Evolutionary conservation across 2,797 vertebrate genomes (phyloP).

Genomic region (Harpia harpyja): DNA sequence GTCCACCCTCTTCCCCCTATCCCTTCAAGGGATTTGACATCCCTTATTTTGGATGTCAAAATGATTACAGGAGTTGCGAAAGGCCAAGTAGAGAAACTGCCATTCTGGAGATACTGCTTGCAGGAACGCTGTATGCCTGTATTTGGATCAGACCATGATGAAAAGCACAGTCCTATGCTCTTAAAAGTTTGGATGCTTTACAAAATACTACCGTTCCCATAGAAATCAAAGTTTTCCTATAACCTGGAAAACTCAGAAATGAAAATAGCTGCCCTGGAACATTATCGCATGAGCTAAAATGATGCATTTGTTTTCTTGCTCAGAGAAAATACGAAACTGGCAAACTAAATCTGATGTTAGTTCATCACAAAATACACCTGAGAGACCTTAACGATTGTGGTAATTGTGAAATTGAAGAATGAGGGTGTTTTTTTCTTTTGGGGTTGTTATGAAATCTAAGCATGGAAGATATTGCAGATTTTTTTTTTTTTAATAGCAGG

Average conservation of each 20-base stretch:
- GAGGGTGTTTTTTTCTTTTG: background rate
- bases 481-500: background rate
- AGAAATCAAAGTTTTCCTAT: conserved; percentile 29
- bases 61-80: background rate
- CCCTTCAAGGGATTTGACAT: background rate
- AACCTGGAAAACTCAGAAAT: conserved; percentile 29
- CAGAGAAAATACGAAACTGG: background rate
- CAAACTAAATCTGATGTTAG: background rate
- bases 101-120: background rate
- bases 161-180: background rate
- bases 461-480: background rate
- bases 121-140: background rate
- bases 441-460: background rate
- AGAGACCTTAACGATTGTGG: background rate
- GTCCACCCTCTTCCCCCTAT: background rate
- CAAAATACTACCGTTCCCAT: conserved; percentile 12
- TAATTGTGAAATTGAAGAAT: background rate
- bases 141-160: background rate
- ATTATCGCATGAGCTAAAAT: background rate
- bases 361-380: background rate
- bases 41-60: background rate
- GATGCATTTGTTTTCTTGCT: background rate
- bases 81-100: background rate
- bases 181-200: conserved; percentile 22
- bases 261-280: conserved; percentile 12